Evolutionary conservation across 2,797 vertebrate genomes (phyloP).

Genomic region (Pipistrellus nathusii): DNA sequence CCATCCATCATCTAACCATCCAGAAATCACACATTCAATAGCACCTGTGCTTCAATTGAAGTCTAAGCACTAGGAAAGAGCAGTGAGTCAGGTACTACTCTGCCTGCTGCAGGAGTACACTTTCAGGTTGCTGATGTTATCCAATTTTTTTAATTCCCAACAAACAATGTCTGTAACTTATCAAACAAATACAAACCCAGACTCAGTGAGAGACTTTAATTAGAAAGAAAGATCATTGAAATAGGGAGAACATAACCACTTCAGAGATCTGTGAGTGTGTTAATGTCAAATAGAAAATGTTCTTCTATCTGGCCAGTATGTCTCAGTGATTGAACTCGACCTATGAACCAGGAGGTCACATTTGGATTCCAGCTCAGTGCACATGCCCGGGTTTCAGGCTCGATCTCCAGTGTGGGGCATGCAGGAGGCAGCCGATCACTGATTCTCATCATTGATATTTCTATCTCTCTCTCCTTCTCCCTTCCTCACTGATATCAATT

Average conservation of each 20-base stretch:
- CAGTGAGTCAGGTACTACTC: background rate
- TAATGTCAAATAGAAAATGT: conserved; percentile 11
- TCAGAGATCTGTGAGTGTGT: background rate
- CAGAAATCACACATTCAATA: background rate
- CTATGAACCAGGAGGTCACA: too few relatives aligned
- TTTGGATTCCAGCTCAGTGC: too few relatives aligned
- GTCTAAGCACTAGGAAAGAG: background rate
- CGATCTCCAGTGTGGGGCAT: too few relatives aligned
- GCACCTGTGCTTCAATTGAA: background rate
- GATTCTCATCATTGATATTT: too few relatives aligned
- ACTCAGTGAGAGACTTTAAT: background rate
- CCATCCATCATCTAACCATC: background rate
- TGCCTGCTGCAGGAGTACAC: background rate
- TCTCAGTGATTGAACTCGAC: too few relatives aligned
- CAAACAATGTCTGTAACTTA: background rate
- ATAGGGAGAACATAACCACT: background rate
- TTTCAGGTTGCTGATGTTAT: background rate
- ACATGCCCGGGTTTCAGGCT: too few relatives aligned
- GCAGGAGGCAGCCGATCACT: too few relatives aligned
- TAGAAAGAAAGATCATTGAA: background rate
- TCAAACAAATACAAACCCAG: background rate
- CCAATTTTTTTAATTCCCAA: background rate
- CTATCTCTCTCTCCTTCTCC: too few relatives aligned
- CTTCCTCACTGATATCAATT: too few relatives aligned
- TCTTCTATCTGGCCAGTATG: background rate